Conservation (phyloP, 1,140 invertebrate species). For the Pseudomyrmex cubaensis region DNA sequence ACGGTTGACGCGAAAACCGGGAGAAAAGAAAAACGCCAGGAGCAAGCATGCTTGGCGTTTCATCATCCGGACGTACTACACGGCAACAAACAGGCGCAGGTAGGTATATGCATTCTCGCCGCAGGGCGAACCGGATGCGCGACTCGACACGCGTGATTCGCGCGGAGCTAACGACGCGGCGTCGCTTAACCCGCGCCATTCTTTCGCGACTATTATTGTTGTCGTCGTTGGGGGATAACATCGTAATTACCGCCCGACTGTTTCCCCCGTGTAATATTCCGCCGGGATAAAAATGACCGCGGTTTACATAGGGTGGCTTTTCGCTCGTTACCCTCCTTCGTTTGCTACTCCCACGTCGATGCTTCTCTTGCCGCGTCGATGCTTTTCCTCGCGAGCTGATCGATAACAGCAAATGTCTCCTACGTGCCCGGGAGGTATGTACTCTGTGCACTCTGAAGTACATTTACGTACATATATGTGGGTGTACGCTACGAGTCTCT, state of each 20-base stretch:
- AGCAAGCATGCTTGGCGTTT: conserved; percentile 24
- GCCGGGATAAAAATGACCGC: conserved; percentile 41
- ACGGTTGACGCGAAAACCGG: conserved; percentile 23
- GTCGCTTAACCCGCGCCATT: conserved; percentile 61
- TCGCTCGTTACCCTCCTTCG: background rate
- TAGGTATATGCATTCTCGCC: conserved; percentile 43
- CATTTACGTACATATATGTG: background rate
- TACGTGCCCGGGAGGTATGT: conserved; percentile 4
- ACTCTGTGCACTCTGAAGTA: background rate
- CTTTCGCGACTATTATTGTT: conserved; percentile 61
- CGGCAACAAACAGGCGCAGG: conserved; percentile 37
- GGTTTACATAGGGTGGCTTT: conserved; percentile 66
- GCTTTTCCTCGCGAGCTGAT: conserved; percentile 45
- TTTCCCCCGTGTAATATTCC: conserved; percentile 66
- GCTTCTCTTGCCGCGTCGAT: background rate
- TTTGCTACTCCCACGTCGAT: background rate
- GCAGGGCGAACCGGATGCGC: conserved; percentile 23
- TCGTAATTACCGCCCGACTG: conserved; percentile 51
- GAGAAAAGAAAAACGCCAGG: conserved; percentile 17
- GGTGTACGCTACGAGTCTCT: background rate
- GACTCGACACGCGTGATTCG: conserved; percentile 21
- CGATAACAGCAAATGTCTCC: conserved; percentile 68
- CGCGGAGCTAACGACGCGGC: conserved; percentile 34
- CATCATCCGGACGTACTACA: conserved; percentile 16
- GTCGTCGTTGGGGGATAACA: conserved; percentile 60